A percentile compares a stretch with the other conserved stretches of the same genome.
Conservation (phyloP, 2,113 vertebrate genomes). For the Cyprinodon tularosa region DNA sequence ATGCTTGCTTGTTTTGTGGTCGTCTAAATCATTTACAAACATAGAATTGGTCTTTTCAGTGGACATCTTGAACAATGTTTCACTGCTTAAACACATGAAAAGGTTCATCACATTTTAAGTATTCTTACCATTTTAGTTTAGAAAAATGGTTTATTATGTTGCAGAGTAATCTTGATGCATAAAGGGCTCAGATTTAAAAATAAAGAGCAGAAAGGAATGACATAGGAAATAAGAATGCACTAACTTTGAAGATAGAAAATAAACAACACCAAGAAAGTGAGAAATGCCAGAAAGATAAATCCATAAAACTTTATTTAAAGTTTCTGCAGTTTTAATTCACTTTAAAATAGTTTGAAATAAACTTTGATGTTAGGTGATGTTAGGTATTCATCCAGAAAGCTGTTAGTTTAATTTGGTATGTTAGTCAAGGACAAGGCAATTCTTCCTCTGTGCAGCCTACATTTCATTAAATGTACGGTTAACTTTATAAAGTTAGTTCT, state of each 20-base stretch:
- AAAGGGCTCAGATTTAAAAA: not conserved
- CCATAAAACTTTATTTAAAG: not conserved
- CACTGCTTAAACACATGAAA: not conserved
- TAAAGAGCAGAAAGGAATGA: too few species aligned
- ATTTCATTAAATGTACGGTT: slow-evolving; percentile 11
- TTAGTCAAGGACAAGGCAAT: not conserved
- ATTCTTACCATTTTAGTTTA: not conserved
- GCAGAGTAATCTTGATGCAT: too few species aligned
- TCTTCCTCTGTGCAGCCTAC: not conserved
- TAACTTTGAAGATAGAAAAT: not conserved
- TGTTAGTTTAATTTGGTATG: slow-evolving; percentile 1
- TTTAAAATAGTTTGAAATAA: not conserved
- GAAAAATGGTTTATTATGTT: not conserved
- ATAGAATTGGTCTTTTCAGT: too few species aligned
- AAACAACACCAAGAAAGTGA: too few species aligned
- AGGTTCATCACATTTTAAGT: not conserved
- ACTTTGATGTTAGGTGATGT: too few species aligned
- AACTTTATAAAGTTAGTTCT: slow-evolving; percentile 9
- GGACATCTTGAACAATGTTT: not conserved
- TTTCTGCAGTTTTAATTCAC: not conserved
- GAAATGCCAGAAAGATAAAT: not conserved
- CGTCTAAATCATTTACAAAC: too few species aligned
- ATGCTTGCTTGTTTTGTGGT: too few species aligned
- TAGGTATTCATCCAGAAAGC: not conserved
- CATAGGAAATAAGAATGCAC: too few species aligned